A percentile compares a stretch with the other conserved stretches of the same genome.
Conservation (phyloP, 2,888 invertebrate genomes). For the Drosophila prolongata region DNA sequence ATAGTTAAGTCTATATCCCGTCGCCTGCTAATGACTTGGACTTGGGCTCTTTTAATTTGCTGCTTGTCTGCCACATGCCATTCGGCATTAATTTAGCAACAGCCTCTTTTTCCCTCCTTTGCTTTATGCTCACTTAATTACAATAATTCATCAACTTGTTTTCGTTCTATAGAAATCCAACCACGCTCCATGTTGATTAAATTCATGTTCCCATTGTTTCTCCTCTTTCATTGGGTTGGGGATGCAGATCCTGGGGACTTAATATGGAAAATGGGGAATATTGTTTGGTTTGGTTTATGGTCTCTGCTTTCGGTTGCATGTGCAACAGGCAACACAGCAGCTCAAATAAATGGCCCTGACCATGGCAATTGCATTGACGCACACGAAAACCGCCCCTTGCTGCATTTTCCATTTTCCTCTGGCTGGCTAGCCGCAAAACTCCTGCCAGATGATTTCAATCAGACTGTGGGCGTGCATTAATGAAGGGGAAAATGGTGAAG, state of each 20-base stretch:
- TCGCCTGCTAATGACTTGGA: slow-evolving; percentile 38
- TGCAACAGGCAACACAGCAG: slow-evolving; percentile 43
- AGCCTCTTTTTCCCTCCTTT: slow-evolving; percentile 5
- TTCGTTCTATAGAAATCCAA: slow-evolving; percentile 19
- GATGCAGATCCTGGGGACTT: background rate
- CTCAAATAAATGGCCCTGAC: slow-evolving; percentile 37
- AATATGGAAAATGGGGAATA: slow-evolving; percentile 17
- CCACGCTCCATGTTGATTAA: slow-evolving; percentile 26
- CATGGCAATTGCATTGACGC: slow-evolving; percentile 46
- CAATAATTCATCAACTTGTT: slow-evolving; percentile 61
- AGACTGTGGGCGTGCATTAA: slow-evolving; percentile 63
- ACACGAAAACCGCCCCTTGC: slow-evolving; percentile 25
- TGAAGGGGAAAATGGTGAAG: slow-evolving; percentile 37
- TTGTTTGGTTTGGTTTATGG: slow-evolving; percentile 16
- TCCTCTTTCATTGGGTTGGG: background rate
- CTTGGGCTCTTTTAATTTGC: slow-evolving; percentile 39
- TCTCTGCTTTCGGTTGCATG: slow-evolving; percentile 14
- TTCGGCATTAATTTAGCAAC: slow-evolving; percentile 40
- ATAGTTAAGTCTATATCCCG: background rate
- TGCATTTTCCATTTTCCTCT: slow-evolving; percentile 11
- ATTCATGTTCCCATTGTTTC: slow-evolving; percentile 22
- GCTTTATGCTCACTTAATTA: slow-evolving; percentile 53
- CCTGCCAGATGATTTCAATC: slow-evolving; percentile 62
- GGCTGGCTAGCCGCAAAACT: slow-evolving; percentile 19
- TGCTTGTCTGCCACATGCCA: slow-evolving; percentile 39